Evolutionary conservation across 2,113 vertebrate genomes (phyloP).

Genomic region (Sclerurus mexicanus): DNA sequence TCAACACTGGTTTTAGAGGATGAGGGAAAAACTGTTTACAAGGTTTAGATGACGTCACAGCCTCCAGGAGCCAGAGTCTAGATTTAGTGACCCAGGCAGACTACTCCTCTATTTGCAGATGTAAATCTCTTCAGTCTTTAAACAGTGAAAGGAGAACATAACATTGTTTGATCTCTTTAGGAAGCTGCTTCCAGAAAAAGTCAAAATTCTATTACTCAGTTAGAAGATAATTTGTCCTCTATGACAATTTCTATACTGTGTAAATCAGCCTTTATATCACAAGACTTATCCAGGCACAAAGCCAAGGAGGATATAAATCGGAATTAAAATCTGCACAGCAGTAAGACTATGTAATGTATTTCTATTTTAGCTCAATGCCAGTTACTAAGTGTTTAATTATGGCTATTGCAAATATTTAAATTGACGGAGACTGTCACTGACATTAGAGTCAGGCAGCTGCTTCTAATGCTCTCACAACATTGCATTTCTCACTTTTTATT

Average conservation of each 20-base stretch:
- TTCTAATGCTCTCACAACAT: not conserved
- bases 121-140: not conserved
- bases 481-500: not conserved
- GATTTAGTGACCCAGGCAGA: not conserved
- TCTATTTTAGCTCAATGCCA: slow-evolving; percentile 15
- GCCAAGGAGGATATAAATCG: slow-evolving; percentile 21
- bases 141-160: not conserved
- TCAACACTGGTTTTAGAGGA: not conserved
- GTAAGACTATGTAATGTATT: slow-evolving; percentile 1
- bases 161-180: not conserved
- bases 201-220: not conserved
- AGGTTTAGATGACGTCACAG: not conserved
- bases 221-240: not conserved
- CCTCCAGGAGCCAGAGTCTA: not conserved
- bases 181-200: not conserved
- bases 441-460: slow-evolving; percentile 7
- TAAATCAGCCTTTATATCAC: slow-evolving; percentile 8
- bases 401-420: slow-evolving; percentile 53
- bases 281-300: slow-evolving; percentile 19
- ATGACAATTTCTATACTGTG: not conserved
- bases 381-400: slow-evolving; percentile 47
- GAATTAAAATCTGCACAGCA: slow-evolving; percentile 35
- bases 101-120: not conserved
- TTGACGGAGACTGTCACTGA: not conserved
- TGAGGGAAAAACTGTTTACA: not conserved